Evolutionary conservation across 2,888 invertebrate species (phyloP).

Genomic region (Tenthredo scrophulariae): DNA sequence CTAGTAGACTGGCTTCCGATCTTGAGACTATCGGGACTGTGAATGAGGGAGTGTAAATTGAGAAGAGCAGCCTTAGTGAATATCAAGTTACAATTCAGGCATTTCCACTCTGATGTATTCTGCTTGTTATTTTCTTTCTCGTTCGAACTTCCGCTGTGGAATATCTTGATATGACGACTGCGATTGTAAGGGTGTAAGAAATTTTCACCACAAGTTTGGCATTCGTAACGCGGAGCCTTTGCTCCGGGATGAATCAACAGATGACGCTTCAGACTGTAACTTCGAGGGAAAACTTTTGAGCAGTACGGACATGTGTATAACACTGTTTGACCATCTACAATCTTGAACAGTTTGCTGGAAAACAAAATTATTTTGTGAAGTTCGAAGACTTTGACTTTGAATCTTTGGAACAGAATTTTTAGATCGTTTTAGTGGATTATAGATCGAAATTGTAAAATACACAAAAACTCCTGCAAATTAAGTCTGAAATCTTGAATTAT

Average conservation of each 20-base stretch:
- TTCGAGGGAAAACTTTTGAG: slow-evolving; percentile 71
- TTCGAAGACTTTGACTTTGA: not conserved
- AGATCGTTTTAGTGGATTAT: not conserved
- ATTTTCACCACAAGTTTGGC: slow-evolving; percentile 67
- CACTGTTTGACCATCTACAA: slow-evolving; percentile 66
- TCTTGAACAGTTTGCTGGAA: slow-evolving; percentile 66
- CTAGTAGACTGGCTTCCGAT: slow-evolving; percentile 60
- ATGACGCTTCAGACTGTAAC: slow-evolving; percentile 73
- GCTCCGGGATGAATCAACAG: slow-evolving; percentile 69
- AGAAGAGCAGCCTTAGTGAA: slow-evolving; percentile 78
- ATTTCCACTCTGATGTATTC: slow-evolving; percentile 74
- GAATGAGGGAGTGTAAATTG: slow-evolving; percentile 80
- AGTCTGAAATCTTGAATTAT: not conserved
- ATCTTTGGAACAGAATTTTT: not conserved
- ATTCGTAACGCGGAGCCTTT: slow-evolving; percentile 66
- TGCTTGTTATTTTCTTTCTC: slow-evolving; percentile 73
- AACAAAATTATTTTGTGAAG: not conserved
- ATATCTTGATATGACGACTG: slow-evolving; percentile 70
- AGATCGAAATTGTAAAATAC: not conserved
- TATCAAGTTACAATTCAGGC: slow-evolving; percentile 74
- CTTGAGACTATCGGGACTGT: slow-evolving; percentile 76
- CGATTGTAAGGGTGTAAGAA: slow-evolving; percentile 71
- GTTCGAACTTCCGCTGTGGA: slow-evolving; percentile 64
- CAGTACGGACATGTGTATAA: slow-evolving; percentile 71
- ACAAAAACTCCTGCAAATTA: not conserved